A percentile compares a stretch with the other conserved stretches of the same genome.
These are phyloP conservation scores for Agriopis marginaria DNA, from an alignment of 2,888 invertebrate genomes.

Conservation along the genomic window DNA sequence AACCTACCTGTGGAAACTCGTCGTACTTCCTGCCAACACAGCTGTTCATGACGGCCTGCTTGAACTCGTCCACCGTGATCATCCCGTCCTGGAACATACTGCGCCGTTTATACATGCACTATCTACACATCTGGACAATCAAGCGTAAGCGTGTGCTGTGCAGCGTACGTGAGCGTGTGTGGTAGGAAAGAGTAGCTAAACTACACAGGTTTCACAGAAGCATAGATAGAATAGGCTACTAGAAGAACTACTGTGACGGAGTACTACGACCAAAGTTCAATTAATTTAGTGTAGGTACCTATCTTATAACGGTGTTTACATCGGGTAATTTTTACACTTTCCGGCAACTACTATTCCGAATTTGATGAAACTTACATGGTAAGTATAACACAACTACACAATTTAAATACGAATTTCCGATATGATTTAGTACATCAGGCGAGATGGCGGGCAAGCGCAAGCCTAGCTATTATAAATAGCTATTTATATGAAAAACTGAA, in stretches of 20 bases:
- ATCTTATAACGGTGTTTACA: too few species aligned
- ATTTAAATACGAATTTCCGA: too few species aligned
- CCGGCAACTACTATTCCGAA: too few species aligned
- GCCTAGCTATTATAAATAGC: too few species aligned
- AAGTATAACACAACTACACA: too few species aligned
- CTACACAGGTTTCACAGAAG: slow-evolving; percentile 21
- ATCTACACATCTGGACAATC: neutral
- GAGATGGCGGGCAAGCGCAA: too few species aligned
- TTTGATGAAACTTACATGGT: too few species aligned
- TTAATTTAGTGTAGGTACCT: too few species aligned
- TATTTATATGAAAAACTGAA: too few species aligned
- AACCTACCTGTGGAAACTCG: slow-evolving; percentile 87
- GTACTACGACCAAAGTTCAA: too few species aligned
- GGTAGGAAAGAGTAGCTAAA: slow-evolving; percentile 31
- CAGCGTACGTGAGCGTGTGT: slow-evolving; percentile 54
- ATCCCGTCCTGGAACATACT: slow-evolving; percentile 89
- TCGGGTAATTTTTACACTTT: too few species aligned
- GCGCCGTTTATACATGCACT: slow-evolving; percentile 33
- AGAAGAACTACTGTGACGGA: neutral
- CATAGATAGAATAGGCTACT: slow-evolving; percentile 12
- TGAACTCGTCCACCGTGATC: slow-evolving; percentile 93
- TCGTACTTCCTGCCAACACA: slow-evolving; percentile 92
- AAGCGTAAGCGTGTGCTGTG: slow-evolving; percentile 64
- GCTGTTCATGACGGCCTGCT: slow-evolving; percentile 91
- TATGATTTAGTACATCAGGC: too few species aligned